Base-by-base conservation (phyloP, 2,113 vertebrate species). In the Tichodroma muraria region DNA sequence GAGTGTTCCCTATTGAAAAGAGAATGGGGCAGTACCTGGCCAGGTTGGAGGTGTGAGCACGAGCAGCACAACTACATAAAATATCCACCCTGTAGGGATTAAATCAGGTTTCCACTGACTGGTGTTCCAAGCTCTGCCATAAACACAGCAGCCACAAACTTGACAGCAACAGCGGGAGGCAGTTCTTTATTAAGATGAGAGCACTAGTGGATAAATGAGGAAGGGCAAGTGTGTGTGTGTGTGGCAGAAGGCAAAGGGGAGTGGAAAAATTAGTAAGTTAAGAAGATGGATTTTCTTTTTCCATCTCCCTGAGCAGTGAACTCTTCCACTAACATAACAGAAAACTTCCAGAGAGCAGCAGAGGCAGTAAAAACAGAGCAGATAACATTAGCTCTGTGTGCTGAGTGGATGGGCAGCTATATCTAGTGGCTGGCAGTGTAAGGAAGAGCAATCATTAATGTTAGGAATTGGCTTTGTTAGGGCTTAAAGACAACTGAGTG, bases 321-420 rank as follows among this genome's bases (percentile, higher is more conserved):
- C 71, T 96, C 96, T 94, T 96, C 73, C 82, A 90, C 94, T 72
- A 35, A 69, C 85, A 70, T 57, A 93, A 89, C 78, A 90, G 42
- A 95, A 97, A 94, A 94, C 80, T 92, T 93, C 60, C 81, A 96
- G 89, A 66, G 56, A 93, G 83, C 42, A 84, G 52, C 80, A 96
- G 92, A 96, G 86, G 94, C 94, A 96, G 85, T 94, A 90, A 96
- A 97, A 95, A 96, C 89, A 95, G n/a, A 94, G 81, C 81, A 69
- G 88, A 70, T 95, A 91, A 84, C 78, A 95, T 97, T 88, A 69
- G 72, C 19, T 5, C 79, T 77, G 68, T 82, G 78, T 66, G n/a
- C 77, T 85, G 88, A 91, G 85, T 96, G 76, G 80, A 86, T 73
- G 56, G 78, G 80, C 92, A 83, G 84, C 75, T 92, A 88, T 96